phyloP scores from a whole-genome alignment of 2,888 invertebrate genomes.

The Resseliella maxima region DNA sequence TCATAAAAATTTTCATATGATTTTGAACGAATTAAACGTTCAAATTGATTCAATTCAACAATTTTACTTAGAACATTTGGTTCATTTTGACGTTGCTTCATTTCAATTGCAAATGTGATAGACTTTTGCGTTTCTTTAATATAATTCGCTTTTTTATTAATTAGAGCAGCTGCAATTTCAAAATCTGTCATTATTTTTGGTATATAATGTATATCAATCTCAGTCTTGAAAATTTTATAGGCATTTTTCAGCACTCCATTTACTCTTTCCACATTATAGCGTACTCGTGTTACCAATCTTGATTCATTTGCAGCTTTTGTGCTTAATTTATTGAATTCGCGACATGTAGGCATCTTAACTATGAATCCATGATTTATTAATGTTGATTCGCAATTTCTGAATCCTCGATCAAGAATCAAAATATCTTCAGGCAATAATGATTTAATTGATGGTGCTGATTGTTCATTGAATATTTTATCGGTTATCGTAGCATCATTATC shows the following conservation, averaged over 20 bases:
- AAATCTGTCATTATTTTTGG: conserved; percentile 7
- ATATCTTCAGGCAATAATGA: conserved; percentile 15
- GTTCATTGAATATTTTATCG: neutral
- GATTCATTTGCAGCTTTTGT: conserved; percentile 8
- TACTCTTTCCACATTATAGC: neutral
- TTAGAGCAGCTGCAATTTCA: neutral
- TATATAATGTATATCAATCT: neutral
- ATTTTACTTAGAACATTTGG: neutral
- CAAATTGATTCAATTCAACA: neutral
- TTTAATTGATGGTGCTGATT: neutral
- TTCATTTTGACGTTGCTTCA: neutral
- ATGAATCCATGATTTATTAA: neutral
- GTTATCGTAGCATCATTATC: neutral
- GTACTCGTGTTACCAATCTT: neutral
- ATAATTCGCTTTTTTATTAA: conserved; percentile 13
- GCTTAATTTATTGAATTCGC: neutral
- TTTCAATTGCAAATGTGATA: too few species aligned
- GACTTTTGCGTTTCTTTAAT: too few species aligned
- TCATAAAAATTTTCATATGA: neutral
- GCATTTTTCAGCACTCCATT: conserved; percentile 27
- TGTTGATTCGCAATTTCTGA: neutral
- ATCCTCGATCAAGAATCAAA: conserved; percentile 14
- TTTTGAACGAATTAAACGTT: neutral
- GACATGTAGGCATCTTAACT: conserved; percentile 30
- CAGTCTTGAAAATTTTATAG: neutral